These are phyloP conservation scores for Tetramorium bicarinatum DNA, from an alignment of 2,888 invertebrate genomes.

Conservation along the genomic window DNA sequence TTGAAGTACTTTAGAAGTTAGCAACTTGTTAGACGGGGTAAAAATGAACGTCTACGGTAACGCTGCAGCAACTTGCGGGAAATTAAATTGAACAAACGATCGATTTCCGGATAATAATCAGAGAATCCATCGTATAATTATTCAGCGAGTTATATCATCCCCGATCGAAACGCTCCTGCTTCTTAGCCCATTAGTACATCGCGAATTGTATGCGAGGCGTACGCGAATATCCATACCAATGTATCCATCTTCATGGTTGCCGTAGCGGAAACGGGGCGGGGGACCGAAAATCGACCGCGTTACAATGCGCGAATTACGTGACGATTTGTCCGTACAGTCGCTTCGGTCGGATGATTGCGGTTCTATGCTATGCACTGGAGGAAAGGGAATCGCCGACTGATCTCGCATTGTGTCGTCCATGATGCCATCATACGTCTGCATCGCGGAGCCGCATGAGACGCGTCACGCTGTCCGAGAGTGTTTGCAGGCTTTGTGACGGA, in stretches of 20 bases:
- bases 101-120: neutral
- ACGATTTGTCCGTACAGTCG: conserved; percentile 79
- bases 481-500: conserved; percentile 11
- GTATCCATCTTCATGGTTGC: conserved; percentile 58
- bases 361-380: conserved; percentile 48
- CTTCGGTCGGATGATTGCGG: conserved; percentile 74
- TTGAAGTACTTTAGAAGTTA: conserved; percentile 31
- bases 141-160: neutral
- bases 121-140: neutral
- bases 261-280: conserved; percentile 22
- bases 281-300: conserved; percentile 51
- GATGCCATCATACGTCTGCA: conserved; percentile 68
- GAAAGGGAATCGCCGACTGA: conserved; percentile 72
- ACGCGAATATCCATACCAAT: conserved; percentile 31
- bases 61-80: neutral
- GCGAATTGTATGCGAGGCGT: neutral
- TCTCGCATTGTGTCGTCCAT: conserved; percentile 76
- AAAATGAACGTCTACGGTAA: conserved; percentile 26
- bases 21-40: conserved; percentile 8
- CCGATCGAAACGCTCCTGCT: neutral
- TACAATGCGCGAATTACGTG: conserved; percentile 78
- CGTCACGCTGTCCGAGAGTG: conserved; percentile 14
- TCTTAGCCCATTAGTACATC: neutral
- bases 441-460: neutral
- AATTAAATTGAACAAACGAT: conserved; percentile 17